A percentile compares a stretch with the other conserved stretches of the same genome.
Evolutionary conservation across 2,797 vertebrate genomes (phyloP).

Genomic region (Brachyalestes nurse): DNA sequence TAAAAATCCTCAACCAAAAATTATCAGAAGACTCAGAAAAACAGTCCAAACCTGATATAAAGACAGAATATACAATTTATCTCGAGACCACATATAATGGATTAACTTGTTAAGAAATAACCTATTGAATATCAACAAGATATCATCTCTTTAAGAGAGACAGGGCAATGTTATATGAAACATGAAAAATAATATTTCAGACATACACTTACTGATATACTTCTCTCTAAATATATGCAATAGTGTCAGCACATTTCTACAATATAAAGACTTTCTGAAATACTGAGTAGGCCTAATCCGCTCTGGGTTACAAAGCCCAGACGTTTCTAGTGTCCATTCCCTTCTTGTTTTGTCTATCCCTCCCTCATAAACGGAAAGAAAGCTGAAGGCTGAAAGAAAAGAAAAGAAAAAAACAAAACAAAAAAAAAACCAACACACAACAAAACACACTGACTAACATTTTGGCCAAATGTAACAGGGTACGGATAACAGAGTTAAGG

Average conservation of each 20-base stretch:
- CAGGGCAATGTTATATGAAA: conserved; percentile 68
- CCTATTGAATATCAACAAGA: conserved; percentile 83
- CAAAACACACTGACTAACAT: conserved; percentile 25
- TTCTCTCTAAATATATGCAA: conserved; percentile 42
- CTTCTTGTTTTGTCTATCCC: conserved; percentile 37
- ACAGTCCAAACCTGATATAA: conserved; percentile 54
- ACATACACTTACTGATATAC: conserved; percentile 55
- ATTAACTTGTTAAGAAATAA: conserved; percentile 72
- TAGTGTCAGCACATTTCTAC: conserved; percentile 59
- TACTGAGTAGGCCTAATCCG: conserved; percentile 61
- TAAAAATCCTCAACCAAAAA: conserved; percentile 43
- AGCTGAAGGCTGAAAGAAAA: background rate
- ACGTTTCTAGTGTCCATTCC: conserved; percentile 51
- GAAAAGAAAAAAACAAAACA: background rate
- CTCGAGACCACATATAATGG: conserved; percentile 61
- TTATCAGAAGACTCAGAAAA: conserved; percentile 48
- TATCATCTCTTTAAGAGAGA: conserved; percentile 74
- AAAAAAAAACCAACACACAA: background rate
- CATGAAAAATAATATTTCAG: conserved; percentile 51
- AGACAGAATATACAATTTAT: conserved; percentile 56
- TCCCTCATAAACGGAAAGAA: conserved; percentile 14
- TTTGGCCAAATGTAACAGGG: conserved; percentile 6
- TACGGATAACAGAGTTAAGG: conserved; percentile 2
- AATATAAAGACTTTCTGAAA: conserved; percentile 61
- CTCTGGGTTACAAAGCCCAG: conserved; percentile 34